phyloP scores from a whole-genome alignment of 1,140 invertebrate genomes.

The Drosophila bocki region DNA sequence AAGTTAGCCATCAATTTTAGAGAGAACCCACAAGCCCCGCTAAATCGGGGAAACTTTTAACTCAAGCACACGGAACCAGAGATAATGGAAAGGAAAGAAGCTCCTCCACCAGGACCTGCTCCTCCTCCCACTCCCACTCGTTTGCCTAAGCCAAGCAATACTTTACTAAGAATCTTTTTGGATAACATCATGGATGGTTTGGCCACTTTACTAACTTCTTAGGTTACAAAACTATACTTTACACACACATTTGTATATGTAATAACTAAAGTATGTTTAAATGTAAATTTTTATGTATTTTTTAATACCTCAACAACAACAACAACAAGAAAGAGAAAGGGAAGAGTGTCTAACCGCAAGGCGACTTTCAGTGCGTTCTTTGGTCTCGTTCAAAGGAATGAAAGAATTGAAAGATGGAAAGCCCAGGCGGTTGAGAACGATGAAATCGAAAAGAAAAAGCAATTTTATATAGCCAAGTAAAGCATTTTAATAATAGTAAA shows the following conservation, averaged over 20 bases:
- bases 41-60: slow-evolving; percentile 34
- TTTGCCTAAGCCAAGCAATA: slow-evolving; percentile 47
- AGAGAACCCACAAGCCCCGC: slow-evolving; percentile 25
- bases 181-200: slow-evolving; percentile 34
- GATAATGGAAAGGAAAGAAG: slow-evolving; percentile 16
- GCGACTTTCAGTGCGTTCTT: slow-evolving; percentile 50
- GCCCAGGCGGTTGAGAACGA: slow-evolving; percentile 4
- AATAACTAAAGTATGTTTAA: slow-evolving; percentile 81
- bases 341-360: slow-evolving; percentile 3
- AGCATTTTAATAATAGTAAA: slow-evolving; percentile 75
- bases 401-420: slow-evolving; percentile 18
- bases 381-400: slow-evolving; percentile 40
- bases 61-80: slow-evolving; percentile 19
- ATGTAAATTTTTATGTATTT: slow-evolving; percentile 84
- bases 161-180: slow-evolving; percentile 42
- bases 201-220: slow-evolving; percentile 74
- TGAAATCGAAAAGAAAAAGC: slow-evolving; percentile 44
- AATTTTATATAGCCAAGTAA: slow-evolving; percentile 66
- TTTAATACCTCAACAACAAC: slow-evolving; percentile 76
- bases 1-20: slow-evolving; percentile 62
- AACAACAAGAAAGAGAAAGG: slow-evolving; percentile 14
- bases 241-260: slow-evolving; percentile 67
- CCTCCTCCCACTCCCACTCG: slow-evolving; percentile 7
- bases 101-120: not conserved
- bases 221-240: slow-evolving; percentile 63